A percentile compares a stretch with the other conserved stretches of the same genome.
Conservation (phyloP, 2,113 vertebrate genomes). For the Perca fluviatilis region DNA sequence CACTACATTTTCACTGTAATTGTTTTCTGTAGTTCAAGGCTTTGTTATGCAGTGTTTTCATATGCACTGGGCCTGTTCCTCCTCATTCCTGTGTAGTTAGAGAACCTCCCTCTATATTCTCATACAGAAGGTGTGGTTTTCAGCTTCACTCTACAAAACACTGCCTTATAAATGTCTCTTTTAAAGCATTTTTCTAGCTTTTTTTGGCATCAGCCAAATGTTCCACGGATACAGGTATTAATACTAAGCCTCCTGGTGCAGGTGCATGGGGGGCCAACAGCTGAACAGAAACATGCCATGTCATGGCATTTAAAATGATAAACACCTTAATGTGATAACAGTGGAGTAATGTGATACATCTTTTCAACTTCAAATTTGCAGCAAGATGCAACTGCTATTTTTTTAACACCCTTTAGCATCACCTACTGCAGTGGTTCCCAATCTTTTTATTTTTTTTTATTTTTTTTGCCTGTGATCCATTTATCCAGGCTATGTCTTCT, state of each 20-base stretch:
- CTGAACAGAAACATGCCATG: not conserved
- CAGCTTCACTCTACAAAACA: not conserved
- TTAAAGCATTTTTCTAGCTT: not conserved
- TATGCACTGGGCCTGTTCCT: slow-evolving; percentile 42
- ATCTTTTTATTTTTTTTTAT: too few species aligned
- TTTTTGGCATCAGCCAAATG: not conserved
- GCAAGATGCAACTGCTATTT: not conserved
- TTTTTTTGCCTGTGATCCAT: not conserved
- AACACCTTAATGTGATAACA: not conserved
- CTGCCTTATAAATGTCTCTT: not conserved
- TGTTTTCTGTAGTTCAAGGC: slow-evolving; percentile 36
- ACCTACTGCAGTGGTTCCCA: not conserved
- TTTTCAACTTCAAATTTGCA: too few species aligned
- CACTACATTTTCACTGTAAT: slow-evolving; percentile 46
- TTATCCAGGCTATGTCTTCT: not conserved
- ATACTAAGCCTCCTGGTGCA: not conserved
- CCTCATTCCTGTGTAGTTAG: slow-evolving; percentile 50
- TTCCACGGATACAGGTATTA: not conserved
- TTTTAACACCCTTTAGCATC: not conserved
- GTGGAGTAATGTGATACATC: too few species aligned
- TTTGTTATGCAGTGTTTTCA: slow-evolving; percentile 59
- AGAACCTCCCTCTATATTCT: slow-evolving; percentile 28
- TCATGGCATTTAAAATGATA: too few species aligned
- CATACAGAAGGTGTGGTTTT: slow-evolving; percentile 34
- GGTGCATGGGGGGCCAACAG: not conserved